A percentile compares a stretch with the other conserved stretches of the same genome.
phyloP scores from a whole-genome alignment of 2,113 vertebrate species.

The Megaceryle maxima region DNA sequence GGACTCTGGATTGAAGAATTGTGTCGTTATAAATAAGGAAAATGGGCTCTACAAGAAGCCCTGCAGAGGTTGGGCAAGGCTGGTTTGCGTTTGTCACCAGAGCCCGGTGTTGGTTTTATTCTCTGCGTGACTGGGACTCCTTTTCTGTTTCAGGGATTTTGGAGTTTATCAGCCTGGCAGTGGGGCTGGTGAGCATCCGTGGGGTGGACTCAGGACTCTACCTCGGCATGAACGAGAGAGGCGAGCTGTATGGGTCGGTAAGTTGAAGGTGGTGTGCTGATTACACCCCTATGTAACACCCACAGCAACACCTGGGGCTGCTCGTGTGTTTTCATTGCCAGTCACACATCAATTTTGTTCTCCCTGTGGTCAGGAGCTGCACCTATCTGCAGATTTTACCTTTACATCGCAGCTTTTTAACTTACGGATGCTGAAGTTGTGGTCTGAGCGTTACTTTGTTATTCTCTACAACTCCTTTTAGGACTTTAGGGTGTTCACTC shows the following conservation, averaged over 20 bases:
- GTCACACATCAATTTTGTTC: not conserved
- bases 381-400: not conserved
- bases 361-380: not conserved
- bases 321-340: not conserved
- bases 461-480: not conserved
- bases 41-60: not conserved
- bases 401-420: not conserved
- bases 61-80: not conserved
- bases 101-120: not conserved
- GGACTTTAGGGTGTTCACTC: not conserved
- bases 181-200: constrained; percentile 97
- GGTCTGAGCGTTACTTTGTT: not conserved
- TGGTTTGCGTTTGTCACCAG: not conserved
- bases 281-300: rapidly evolving
- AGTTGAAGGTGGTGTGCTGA: constrained; percentile 68
- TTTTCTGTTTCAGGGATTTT: constrained; percentile 86
- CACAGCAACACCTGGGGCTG: not conserved
- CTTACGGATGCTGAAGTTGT: not conserved
- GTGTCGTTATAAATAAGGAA: not conserved
- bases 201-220: constrained; percentile 97
- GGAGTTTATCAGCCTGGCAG: constrained; percentile 99
- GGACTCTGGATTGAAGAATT: not conserved
- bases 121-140: not conserved
- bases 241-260: constrained; percentile 98
- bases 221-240: constrained; percentile 97